A percentile compares a stretch with the other conserved stretches of the same genome.
phyloP scores from a whole-genome alignment of 2,888 invertebrate genomes.

The Nesidiocoris tenuis region DNA sequence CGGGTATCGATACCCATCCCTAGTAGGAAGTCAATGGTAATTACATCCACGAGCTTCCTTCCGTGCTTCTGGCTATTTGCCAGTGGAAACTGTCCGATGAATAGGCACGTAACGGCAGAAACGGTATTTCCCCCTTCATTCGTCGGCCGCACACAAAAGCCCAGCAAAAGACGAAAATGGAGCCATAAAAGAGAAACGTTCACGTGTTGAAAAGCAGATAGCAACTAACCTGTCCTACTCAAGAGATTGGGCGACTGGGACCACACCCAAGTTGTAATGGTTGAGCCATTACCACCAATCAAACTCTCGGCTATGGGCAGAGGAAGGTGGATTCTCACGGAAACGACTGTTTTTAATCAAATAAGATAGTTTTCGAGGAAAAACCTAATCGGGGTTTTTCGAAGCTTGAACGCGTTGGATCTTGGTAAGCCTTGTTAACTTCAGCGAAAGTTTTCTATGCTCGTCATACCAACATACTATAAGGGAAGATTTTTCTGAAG shows the following conservation, averaged over 20 bases:
- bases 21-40: too few species aligned
- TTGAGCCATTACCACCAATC: conserved; percentile 41
- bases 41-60: background rate
- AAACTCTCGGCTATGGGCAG: conserved; percentile 8
- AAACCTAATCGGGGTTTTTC: too few species aligned
- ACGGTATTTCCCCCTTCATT: conserved; percentile 3
- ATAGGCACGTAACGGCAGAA: background rate
- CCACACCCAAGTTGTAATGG: conserved; percentile 41
- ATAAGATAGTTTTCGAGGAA: conserved; percentile 5
- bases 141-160: background rate
- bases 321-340: conserved; percentile 1
- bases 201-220: conserved; percentile 42
- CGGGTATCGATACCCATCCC: too few species aligned
- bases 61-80: conserved; percentile 23
- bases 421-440: too few species aligned
- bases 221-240: conserved; percentile 38
- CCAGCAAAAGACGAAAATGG: conserved; percentile 20
- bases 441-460: too few species aligned
- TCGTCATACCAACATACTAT: too few species aligned
- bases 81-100: conserved; percentile 17
- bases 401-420: too few species aligned
- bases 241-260: conserved; percentile 33
- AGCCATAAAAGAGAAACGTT: conserved; percentile 39
- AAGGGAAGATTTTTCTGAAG: too few species aligned
- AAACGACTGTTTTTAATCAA: conserved; percentile 10